Base-by-base conservation (phyloP, 2,113 vertebrate species). In the Buteo buteo region DNA sequence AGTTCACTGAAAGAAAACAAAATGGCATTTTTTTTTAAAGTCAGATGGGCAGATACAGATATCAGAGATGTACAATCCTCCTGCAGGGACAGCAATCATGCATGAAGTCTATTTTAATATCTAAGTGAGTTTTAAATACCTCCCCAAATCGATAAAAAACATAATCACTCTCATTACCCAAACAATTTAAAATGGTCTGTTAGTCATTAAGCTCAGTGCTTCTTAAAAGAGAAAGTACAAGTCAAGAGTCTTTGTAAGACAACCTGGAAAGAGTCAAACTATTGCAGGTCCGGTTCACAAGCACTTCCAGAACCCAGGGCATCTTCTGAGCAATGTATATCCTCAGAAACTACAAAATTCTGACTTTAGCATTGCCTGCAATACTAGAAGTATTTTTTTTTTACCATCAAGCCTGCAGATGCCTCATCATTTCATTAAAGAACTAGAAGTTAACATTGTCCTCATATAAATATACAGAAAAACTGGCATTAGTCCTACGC, bases 1-100 rank as follows among this genome's bases (percentile, higher is more conserved):
- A 99, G 86, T 69, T 99, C 99, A 95, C 99, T 99, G 98, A 86
- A 96, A 98, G 91, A 36, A 90, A 97, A 96, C 34, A 97, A 86
- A 98, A 81, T 0, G 25, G 32, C 16, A 14, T 11, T 45, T 32
- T 34, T 34, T 82, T 22, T 52, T 47, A 2, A 77, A 72, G 28
- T 42, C 86, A 92, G 31, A 45, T n/a, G 3, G 50, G 45, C 25
- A 64, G 34, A 49, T 15, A 38, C 7, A 66, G 32, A 9, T n/a
- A 49, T 6, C 1, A 0, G 11, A 92, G 54, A 25, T 4, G 13
- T 42, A 32, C 40, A 32, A 5, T 38, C 54, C 67, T 70, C 21
- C 76, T 84, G 54, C 34, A 36, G 34, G 19, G 13, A 67, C 40
- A 77, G 79, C 44, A 62, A 38, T 42, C 40, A 3, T 0, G 13